phyloP scores from a whole-genome alignment of 2,113 vertebrate species.

The Pomatostomus ruficeps region DNA sequence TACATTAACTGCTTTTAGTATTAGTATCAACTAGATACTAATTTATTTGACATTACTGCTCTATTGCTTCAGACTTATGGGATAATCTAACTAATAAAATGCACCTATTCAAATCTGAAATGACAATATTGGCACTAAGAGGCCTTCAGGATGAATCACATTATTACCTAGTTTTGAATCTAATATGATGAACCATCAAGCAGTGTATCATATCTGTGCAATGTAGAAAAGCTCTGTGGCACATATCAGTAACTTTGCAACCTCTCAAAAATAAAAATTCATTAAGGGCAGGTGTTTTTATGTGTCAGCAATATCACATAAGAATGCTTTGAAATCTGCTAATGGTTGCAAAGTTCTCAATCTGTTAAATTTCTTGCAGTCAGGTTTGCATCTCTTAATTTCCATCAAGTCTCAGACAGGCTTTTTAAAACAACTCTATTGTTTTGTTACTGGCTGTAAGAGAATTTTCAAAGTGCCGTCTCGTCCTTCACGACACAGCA shows the following conservation, averaged over 20 bases:
- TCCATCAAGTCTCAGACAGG: neutral
- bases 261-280: neutral
- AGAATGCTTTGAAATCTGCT: neutral
- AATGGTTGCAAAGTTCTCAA: neutral
- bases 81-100: neutral
- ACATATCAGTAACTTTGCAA: neutral
- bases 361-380: neutral
- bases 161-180: neutral
- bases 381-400: neutral
- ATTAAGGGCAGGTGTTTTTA: neutral
- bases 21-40: neutral
- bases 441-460: neutral
- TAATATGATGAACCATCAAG: neutral
- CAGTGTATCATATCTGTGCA: neutral
- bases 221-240: neutral
- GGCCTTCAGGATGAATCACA: neutral
- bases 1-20: neutral
- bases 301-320: neutral
- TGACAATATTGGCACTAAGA: neutral
- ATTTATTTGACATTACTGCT: neutral
- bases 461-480: neutral
- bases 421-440: neutral
- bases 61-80: neutral
- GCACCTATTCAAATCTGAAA: neutral
- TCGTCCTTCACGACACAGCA: neutral